Conservation (phyloP, 2,113 vertebrate genomes). For the Pseudopodoces humilis region DNA sequence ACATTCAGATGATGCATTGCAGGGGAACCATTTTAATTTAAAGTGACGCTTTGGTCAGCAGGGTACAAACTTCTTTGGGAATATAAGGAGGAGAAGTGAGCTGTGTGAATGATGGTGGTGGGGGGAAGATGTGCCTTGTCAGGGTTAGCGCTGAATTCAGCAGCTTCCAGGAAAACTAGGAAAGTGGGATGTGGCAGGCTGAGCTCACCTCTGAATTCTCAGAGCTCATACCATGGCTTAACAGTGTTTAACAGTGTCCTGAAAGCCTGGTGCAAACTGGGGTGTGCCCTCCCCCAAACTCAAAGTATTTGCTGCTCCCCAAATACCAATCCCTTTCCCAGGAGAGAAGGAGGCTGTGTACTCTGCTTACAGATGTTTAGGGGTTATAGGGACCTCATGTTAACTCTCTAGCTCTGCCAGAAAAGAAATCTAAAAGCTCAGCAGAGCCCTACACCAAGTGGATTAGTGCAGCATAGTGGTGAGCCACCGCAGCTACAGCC, state of each 20-base stretch:
- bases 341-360: background rate
- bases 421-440: background rate
- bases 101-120: background rate
- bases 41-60: background rate
- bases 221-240: background rate
- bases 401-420: background rate
- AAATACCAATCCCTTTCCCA: background rate
- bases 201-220: background rate
- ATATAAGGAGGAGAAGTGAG: background rate
- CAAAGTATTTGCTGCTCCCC: background rate
- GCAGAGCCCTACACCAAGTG: background rate
- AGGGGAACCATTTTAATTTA: constrained; percentile 30
- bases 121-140: background rate
- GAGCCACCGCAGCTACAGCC: background rate
- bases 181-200: background rate
- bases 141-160: background rate
- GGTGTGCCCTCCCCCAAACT: background rate
- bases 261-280: background rate
- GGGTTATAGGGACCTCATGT: background rate
- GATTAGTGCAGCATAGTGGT: accelerated
- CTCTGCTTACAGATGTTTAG: background rate
- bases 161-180: background rate
- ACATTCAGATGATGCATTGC: background rate
- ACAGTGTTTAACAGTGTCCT: background rate
- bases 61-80: background rate